Base-by-base conservation (phyloP, 1,140 invertebrate species). In the Caenorhabditis elegans region DNA sequence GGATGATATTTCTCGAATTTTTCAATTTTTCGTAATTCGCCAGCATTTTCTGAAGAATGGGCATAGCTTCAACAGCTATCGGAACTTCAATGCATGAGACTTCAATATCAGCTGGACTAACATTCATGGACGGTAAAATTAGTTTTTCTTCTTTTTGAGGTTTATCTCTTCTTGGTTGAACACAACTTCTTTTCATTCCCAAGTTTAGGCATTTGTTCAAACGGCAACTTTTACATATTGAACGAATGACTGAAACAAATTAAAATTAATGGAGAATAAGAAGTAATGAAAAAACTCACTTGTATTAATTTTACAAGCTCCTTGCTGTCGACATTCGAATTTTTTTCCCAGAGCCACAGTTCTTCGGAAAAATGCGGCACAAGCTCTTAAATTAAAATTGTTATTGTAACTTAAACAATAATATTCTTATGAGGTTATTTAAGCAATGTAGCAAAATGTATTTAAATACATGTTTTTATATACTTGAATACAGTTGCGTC, bases 131-230 rank as follows among this genome's bases (percentile, higher is more conserved):
- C n/a, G n/a, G n/a, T n/a, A n/a, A n/a, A n/a, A n/a, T n/a, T n/a
- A n/a, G n/a, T n/a, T n/a, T n/a, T n/a, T n/a, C n/a, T n/a, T n/a
- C n/a, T n/a, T n/a, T n/a, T n/a, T n/a, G n/a, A n/a, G n/a, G n/a
- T n/a, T 53, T 24, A 24, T 70, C 60, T 22, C 34, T 31, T 11
- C 26, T 13, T 10, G 36, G 36, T 24, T 31, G 60, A 2, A 70
- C 60, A 70, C 60, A 70, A 17, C 39, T 34, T n/a, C 34, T 31
- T 3, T 70, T 70, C 60, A 70, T 70, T 89, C 96, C 96, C 86
- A 97, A 96, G 47, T 95, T 94, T 47, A 98, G 92, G 91, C 96
- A 98, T 93, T 98, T 98, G 91, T 96, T 97, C 91, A 98, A 98
- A 86, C 96, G 93, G 92, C 96, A 98, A 91, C 95, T 97, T 91